Conservation (phyloP, 2,113 vertebrate species). For the Leucosticte australis region DNA sequence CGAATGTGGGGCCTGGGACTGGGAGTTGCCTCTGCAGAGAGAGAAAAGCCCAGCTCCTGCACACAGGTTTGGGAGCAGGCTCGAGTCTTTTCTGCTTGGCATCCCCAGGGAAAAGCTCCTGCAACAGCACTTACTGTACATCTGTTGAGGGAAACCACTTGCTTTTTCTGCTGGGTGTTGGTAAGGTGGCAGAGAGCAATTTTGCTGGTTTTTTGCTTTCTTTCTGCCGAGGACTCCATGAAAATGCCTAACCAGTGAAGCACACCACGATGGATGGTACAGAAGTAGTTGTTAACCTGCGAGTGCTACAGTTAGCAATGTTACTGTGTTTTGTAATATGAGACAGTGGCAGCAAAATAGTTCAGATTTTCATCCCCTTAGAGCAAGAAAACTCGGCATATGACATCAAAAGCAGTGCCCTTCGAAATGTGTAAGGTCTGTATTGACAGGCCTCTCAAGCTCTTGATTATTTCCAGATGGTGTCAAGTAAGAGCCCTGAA, state of each 20-base stretch:
- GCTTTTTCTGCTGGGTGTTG: background rate
- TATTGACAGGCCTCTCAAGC: conserved; percentile 9
- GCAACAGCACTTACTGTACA: background rate
- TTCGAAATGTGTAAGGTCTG: background rate
- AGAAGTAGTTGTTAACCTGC: background rate
- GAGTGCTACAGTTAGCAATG: background rate
- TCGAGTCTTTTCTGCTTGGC: background rate
- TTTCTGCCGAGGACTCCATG: background rate
- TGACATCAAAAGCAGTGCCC: background rate
- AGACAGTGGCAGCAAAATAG: background rate
- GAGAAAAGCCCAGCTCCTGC: background rate
- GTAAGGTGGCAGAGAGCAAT: background rate
- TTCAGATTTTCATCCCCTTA: background rate
- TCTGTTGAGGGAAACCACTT: background rate
- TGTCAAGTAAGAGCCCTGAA: conserved; percentile 10
- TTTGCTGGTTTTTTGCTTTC: background rate
- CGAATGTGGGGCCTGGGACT: background rate
- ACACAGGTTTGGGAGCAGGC: background rate
- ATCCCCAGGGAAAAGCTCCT: background rate
- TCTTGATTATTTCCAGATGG: conserved; percentile 39
- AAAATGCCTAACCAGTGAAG: background rate
- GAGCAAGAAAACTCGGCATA: background rate
- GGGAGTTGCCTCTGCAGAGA: background rate
- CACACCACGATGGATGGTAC: background rate
- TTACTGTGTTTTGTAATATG: background rate